A percentile compares a stretch with the other conserved stretches of the same genome.
These are phyloP conservation scores for Chionoecetes opilio DNA, from an alignment of 1,140 invertebrate genomes.

Conservation along the genomic window DNA sequence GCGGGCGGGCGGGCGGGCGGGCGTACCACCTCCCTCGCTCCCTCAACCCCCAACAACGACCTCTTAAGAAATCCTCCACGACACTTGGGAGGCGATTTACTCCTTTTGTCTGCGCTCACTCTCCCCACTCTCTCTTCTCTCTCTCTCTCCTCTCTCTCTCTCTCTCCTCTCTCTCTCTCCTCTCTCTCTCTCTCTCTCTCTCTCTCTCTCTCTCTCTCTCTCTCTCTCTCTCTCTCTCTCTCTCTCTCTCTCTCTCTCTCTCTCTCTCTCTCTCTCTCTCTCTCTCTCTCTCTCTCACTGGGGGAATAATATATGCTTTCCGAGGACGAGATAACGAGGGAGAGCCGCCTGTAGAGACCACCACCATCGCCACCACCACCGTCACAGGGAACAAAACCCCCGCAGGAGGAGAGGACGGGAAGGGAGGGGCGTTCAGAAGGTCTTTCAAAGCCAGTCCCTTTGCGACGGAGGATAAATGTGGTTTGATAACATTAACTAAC, in stretches of 20 bases:
- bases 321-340: background rate
- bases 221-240: no score
- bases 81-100: slow-evolving; percentile 30
- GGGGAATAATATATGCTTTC: slow-evolving; percentile 13
- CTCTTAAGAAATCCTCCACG: background rate
- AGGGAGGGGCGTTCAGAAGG: background rate
- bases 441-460: background rate
- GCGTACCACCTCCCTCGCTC: background rate
- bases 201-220: no score
- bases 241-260: background rate
- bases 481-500: slow-evolving; percentile 53
- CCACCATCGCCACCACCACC: background rate
- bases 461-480: slow-evolving; percentile 10
- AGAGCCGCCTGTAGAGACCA: slow-evolving; percentile 25
- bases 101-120: slow-evolving; percentile 11
- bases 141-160: no score
- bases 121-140: no score
- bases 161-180: no score
- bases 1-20: background rate
- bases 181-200: no score
- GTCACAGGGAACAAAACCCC: background rate
- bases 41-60: background rate
- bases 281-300: slow-evolving; percentile 14
- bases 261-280: slow-evolving; percentile 38
- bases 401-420: background rate